Evolutionary conservation across 1,140 invertebrate genomes (phyloP).

Genomic region (Choristoneura fumiferana): DNA sequence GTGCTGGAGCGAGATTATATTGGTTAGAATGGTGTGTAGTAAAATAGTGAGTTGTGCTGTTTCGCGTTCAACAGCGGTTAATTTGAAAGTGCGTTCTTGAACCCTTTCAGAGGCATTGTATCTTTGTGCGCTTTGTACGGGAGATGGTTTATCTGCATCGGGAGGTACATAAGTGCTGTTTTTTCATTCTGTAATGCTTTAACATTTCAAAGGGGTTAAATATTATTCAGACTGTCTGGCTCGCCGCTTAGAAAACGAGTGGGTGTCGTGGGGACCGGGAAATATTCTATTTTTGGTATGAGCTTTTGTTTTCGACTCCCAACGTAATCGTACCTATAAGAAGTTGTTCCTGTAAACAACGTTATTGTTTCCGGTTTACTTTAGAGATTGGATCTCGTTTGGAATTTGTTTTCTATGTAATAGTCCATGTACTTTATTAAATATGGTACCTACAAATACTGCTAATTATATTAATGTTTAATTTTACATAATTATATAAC

Average conservation of each 20-base stretch:
- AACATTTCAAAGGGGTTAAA: slow-evolving; percentile 78
- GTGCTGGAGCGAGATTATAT: slow-evolving; percentile 20
- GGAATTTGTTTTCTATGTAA: too few relatives aligned
- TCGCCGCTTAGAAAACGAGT: slow-evolving; percentile 71
- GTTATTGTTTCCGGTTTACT: too few relatives aligned
- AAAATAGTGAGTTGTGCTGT: slow-evolving; percentile 38
- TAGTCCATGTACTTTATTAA: too few relatives aligned
- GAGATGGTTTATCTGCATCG: slow-evolving; percentile 77
- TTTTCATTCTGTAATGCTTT: slow-evolving; percentile 79
- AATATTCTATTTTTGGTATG: slow-evolving; percentile 30
- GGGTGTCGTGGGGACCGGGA: slow-evolving; percentile 61
- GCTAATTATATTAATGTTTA: too few relatives aligned
- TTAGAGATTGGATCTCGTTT: too few relatives aligned
- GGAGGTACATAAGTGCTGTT: slow-evolving; percentile 77
- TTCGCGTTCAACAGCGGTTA: slow-evolving; percentile 52
- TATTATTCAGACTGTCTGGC: slow-evolving; percentile 73
- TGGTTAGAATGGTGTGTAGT: slow-evolving; percentile 39
- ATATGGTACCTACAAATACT: too few relatives aligned
- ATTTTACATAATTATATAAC: too few relatives aligned
- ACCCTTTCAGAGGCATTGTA: slow-evolving; percentile 78
- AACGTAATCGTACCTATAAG: too few relatives aligned
- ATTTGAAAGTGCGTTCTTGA: slow-evolving; percentile 78
- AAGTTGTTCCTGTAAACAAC: too few relatives aligned
- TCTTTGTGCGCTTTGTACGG: slow-evolving; percentile 76
- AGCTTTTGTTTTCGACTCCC: slow-evolving; percentile 25